A percentile compares a stretch with the other conserved stretches of the same genome.
These are phyloP conservation scores for Sarcophaga peregrina DNA, from an alignment of 1,140 invertebrate genomes.

Conservation along the genomic window DNA sequence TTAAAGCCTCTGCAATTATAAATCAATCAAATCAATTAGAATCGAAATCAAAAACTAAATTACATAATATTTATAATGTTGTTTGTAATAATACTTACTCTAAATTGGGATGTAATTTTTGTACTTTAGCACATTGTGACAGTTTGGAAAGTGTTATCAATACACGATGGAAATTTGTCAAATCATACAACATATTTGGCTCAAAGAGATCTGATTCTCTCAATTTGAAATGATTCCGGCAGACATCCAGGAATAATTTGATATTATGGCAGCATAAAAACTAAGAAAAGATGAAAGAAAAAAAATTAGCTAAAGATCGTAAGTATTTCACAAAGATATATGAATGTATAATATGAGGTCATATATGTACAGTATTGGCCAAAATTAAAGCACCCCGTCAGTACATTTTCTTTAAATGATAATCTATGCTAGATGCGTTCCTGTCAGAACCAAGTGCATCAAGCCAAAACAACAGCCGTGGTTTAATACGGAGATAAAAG, in stretches of 20 bases:
- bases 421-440: too few relatives aligned
- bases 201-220: conserved; percentile 91
- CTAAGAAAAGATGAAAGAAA: conserved; percentile 70
- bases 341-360: too few relatives aligned
- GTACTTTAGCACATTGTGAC: conserved; percentile 80
- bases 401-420: too few relatives aligned
- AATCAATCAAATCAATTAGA: conserved; percentile 33
- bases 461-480: too few relatives aligned
- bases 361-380: too few relatives aligned
- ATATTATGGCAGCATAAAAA: conserved; percentile 96
- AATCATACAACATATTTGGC: conserved; percentile 90
- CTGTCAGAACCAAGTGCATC: too few relatives aligned
- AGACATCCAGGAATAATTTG: conserved; percentile 87
- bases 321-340: too few relatives aligned
- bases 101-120: conserved; percentile 71
- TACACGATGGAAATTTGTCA: conserved; percentile 93
- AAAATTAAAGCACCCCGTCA: too few relatives aligned
- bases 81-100: conserved; percentile 71
- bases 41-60: background rate
- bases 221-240: conserved; percentile 83
- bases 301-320: background rate
- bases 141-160: conserved; percentile 88
- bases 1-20: conserved; percentile 78
- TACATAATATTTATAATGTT: too few relatives aligned
- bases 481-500: too few relatives aligned